Percentiles rank a stretch among this genome's conserved stretches.
Conservation (phyloP, 2,113 vertebrate species). For the Entelurus aequoreus region DNA sequence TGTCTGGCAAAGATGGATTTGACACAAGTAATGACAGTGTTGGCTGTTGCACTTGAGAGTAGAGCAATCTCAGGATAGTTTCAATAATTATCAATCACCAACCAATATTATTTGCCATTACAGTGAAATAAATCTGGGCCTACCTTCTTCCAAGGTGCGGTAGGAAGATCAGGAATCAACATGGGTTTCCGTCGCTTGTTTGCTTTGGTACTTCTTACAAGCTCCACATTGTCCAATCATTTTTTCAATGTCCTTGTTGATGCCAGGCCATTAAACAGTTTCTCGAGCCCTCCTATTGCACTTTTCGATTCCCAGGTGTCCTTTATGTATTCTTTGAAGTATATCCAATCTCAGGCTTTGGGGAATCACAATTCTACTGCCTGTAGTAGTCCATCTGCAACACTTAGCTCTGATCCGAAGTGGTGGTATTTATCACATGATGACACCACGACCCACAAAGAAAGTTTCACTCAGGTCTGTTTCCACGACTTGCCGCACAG, state of each 20-base stretch:
- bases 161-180: background rate
- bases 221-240: conserved; percentile 22
- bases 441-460: too few relatives aligned
- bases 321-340: conserved; percentile 15
- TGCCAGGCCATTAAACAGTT: conserved; percentile 25
- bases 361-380: too few relatives aligned
- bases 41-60: background rate
- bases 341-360: too few relatives aligned
- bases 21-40: background rate
- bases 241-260: conserved; percentile 24
- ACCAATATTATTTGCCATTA: conserved; percentile 17
- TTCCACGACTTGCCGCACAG: too few relatives aligned
- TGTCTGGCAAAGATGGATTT: background rate
- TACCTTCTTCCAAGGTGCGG: conserved; percentile 23
- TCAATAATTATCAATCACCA: background rate
- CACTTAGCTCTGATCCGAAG: too few relatives aligned
- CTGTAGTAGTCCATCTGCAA: too few relatives aligned
- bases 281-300: conserved; percentile 22
- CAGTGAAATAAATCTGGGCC: conserved; percentile 29
- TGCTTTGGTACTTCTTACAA: conserved; percentile 15
- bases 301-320: conserved; percentile 27
- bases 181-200: conserved; percentile 24
- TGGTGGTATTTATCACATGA: too few relatives aligned
- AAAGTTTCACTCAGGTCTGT: too few relatives aligned
- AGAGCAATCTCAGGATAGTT: background rate